Evolutionary conservation across 2,888 invertebrate genomes (phyloP).

Genomic region (Mayetiola destructor): DNA sequence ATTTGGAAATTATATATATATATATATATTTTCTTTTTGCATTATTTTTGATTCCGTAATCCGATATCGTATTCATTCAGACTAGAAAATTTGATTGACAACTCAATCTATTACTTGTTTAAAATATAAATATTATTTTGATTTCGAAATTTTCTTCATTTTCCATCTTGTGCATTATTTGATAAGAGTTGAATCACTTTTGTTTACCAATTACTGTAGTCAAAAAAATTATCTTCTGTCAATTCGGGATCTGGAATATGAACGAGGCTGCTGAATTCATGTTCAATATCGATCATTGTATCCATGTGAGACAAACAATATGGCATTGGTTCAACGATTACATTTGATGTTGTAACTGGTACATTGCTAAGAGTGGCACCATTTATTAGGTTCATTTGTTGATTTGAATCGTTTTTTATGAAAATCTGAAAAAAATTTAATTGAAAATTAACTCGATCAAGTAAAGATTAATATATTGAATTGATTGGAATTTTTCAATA

Average conservation of each 20-base stretch:
- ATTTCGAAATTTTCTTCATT: no score
- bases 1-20: no score
- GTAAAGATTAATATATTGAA: neutral
- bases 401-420: neutral
- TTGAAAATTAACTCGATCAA: neutral
- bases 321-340: conserved; percentile 24
- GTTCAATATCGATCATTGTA: conserved; percentile 14
- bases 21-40: no score
- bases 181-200: no score
- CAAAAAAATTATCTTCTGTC: conserved; percentile 10
- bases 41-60: no score
- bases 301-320: conserved; percentile 14
- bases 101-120: no score
- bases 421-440: neutral
- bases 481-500: neutral
- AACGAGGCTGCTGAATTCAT: conserved; percentile 11
- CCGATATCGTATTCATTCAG: no score
- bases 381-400: neutral
- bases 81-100: no score
- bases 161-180: no score
- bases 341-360: conserved; percentile 18
- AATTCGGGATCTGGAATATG: conserved; percentile 14
- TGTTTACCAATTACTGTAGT: conserved; percentile 14
- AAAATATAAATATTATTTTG: no score
- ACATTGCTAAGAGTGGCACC: neutral